Evolutionary conservation across 2,113 vertebrate species (phyloP), one percentile per base, ranked within the genome.

Genomic region (Vidua macroura): DNA sequence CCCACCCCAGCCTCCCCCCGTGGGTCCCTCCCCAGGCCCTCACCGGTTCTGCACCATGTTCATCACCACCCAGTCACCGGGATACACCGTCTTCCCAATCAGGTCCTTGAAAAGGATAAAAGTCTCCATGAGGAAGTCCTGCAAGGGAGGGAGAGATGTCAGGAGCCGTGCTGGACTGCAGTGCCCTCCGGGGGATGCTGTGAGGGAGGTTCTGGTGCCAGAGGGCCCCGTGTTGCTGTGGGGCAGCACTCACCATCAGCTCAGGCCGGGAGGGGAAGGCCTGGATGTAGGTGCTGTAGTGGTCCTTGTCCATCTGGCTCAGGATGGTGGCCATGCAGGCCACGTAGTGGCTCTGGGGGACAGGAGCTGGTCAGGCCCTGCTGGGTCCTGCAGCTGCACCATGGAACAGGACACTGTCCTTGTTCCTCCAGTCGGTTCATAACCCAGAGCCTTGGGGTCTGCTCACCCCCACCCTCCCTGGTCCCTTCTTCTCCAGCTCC

Each of bases 1-100:
- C 6, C n/a, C 41, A 1, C 33, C 59, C 56, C 25, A 11, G 15
- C 1, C 0, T 13, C 25, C 2, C 1, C 31, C 41, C 2, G 1
- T 1, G 1, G 39, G 27, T 27, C 77, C 64, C 35, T 43, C 28
- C 39, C 13, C 55, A 7, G 28, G 1, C n/a, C 33, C 96, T 92
- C 96, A 97, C 97, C 97, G 94, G 78, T 97, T 97, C 81, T 97
- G 97, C 79, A 97, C 96, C 97, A 97, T 97, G 81, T 93, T 96
- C 96, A 97, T 97, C 91, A 97, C 96, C 90, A 96, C 16, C 97
- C 97, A 97, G 86, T 97, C 97, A 0, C 77, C 8, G 2, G 96
- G 96, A 21, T 97, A 97, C 68, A 97, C 97, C 0, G 79, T 94
- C 91, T 97, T 97, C 49, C 96, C 95, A 4, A 97, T 96, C 51